Conservation (phyloP, 2,888 invertebrate species). For the Latheticus oryzae region DNA sequence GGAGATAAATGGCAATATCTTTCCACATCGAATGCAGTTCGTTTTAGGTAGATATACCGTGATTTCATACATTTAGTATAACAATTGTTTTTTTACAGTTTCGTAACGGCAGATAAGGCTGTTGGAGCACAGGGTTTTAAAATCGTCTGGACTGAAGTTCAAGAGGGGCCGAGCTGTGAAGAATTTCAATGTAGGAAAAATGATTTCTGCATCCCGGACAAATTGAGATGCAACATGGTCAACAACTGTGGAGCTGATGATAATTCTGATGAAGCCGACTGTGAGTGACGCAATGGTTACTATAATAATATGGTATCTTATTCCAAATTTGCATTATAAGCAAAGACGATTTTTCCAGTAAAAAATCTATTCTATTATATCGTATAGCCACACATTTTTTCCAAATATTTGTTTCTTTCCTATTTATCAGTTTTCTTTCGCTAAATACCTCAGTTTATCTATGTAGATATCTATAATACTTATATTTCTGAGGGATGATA, state of each 20-base stretch:
- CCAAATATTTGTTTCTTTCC: slow-evolving; percentile 8
- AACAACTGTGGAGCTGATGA: slow-evolving; percentile 88
- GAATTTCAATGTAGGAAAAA: slow-evolving; percentile 79
- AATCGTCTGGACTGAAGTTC: slow-evolving; percentile 95
- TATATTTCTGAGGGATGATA: slow-evolving; percentile 23
- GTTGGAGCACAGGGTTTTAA: slow-evolving; percentile 94
- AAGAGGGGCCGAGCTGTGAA: slow-evolving; percentile 73
- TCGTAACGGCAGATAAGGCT: slow-evolving; percentile 94
- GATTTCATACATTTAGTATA: not conserved
- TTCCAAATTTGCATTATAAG: slow-evolving; percentile 47
- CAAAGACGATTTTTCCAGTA: slow-evolving; percentile 45
- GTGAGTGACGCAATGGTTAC: slow-evolving; percentile 72
- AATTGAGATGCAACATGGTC: slow-evolving; percentile 80
- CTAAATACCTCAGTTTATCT: slow-evolving; percentile 1
- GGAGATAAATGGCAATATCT: slow-evolving; percentile 85
- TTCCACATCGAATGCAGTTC: slow-evolving; percentile 87
- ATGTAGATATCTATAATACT: slow-evolving; percentile 11
- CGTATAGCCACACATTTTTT: slow-evolving; percentile 27
- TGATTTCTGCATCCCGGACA: slow-evolving; percentile 83
- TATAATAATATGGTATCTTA: slow-evolving; percentile 46
- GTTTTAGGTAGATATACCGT: slow-evolving; percentile 82
- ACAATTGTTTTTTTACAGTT: slow-evolving; percentile 69
- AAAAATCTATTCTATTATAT: slow-evolving; percentile 36
- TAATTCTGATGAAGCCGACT: slow-evolving; percentile 80
- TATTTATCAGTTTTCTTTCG: slow-evolving; percentile 1